Base-by-base conservation (phyloP, 2,888 invertebrate genomes). In the Leucoma salicis region DNA sequence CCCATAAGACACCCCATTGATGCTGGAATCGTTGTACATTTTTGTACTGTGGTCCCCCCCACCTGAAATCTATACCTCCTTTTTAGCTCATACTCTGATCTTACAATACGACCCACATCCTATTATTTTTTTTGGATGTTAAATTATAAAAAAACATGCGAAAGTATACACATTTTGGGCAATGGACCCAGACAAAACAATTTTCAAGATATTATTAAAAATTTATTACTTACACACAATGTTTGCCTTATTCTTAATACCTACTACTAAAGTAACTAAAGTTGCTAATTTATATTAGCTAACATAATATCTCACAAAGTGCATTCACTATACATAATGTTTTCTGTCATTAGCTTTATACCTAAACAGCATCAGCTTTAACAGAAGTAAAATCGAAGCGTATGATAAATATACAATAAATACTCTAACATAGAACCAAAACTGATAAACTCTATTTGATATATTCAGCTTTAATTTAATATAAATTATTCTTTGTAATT, bases 401-500 rank as follows among this genome's bases (percentile, higher is more conserved):
- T 77, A 63, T 74, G 78, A 84, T 85, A 87, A 85, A 83, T 87
- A 83, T 87, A 86, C 82, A 83, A 85, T 87, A 86, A 86, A 87
- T 85, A 86, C 77, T 78, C 75, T 63, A 74, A 74, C 64, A 72
- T 72, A 70, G 69, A 73, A 77, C 70, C 66, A 52, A 70, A 76
- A 72, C 79, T 74, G 80, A 80, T 78, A 67, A 58, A 65, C 71
- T 72, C 66, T 55, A 66, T 49, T 69, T 73, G 65, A 71, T 71
- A 72, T 57, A 57, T 70, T 65, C 57, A 68, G 68, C 60, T 46
- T 38, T 42, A 53, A 57, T 61, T 68, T 63, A 64, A 75, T 75
- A 82, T 78, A 81, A 76, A 78, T 77, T 75, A 73, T 74, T 81
- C 74, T 82, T 79, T 79, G 75, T 70, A 81, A 72, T 78, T 74